Base-by-base conservation (phyloP, 2,113 vertebrate genomes). In the Xiphias gladius region DNA sequence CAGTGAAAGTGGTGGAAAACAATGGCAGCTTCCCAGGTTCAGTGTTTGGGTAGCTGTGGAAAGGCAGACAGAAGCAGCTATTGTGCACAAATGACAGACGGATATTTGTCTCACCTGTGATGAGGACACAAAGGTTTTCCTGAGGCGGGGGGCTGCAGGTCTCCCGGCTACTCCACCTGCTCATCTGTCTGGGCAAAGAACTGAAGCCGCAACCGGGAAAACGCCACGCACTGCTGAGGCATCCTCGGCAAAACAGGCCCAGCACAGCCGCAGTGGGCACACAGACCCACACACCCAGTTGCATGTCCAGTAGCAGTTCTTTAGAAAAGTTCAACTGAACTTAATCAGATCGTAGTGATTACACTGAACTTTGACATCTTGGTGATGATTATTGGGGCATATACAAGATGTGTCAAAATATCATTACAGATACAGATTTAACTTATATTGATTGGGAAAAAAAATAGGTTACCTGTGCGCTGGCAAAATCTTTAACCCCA, bases 51-150 rank as follows among this genome's bases (percentile, higher is more conserved):
- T 52, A 39, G 26, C 17, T 28, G 69, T 70, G 37, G 55, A 65
- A 67, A 78, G 39, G 28, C 48, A 81, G 17, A 43, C 19, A n/a
- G 3, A 71, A 41, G 46, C 32, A 82, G 63, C 71, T 28, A 8
- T 59, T 32, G 22, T n/a, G 7, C 67, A 28, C 19, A 43, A 5
- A 43, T 16, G 8, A 30, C 39, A 69, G 14, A 52, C 50, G 24
- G 12, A 10, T 41, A 74, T 22, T 7, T 46, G 16, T 26, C 26
- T 88, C 80, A 95, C 94, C 94, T 80, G 95, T 96, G 77, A 96
- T 95, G 77, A 96, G 93, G 70, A 96, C 80, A 20, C 93, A 91
- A 13, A 94, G 95, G 48, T 48, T 88, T n/a, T 95, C 92, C 67
- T 85, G 76, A 79, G 71, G 26, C 0, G 4, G 8, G 32, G 72